These are phyloP conservation scores for Nasonia giraulti DNA, from an alignment of 1,140 invertebrate genomes.

Conservation along the genomic window DNA sequence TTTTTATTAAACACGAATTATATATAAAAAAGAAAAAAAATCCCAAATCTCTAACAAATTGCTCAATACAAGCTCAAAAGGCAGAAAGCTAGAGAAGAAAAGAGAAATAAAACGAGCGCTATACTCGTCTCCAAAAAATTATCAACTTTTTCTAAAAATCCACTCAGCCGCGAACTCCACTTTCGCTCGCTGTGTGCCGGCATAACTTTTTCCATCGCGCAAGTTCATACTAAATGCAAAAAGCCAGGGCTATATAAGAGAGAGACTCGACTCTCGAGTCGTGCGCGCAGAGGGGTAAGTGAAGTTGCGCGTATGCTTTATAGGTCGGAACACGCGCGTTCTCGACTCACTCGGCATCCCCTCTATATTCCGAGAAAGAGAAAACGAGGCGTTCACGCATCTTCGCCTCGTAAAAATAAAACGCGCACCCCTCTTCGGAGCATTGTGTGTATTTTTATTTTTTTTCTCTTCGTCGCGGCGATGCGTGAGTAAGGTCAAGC, in stretches of 20 bases:
- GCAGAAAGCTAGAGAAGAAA: neutral
- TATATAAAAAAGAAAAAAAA: too few relatives aligned
- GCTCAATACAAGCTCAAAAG: neutral
- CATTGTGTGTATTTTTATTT: neutral
- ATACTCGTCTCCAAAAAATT: neutral
- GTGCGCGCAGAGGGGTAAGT: neutral
- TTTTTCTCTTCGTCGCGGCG: neutral
- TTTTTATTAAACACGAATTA: too few relatives aligned
- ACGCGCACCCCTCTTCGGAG: neutral
- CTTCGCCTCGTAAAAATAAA: constrained; percentile 21
- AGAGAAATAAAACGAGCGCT: neutral
- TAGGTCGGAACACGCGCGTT: neutral
- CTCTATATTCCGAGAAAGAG: neutral
- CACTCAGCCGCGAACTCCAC: neutral
- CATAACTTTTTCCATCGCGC: neutral
- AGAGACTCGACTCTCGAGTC: neutral
- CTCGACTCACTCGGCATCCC: too few relatives aligned
- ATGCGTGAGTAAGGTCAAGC: constrained; percentile 1
- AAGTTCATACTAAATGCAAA: neutral
- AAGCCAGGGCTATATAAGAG: neutral
- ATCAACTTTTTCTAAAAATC: neutral
- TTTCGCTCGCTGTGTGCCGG: too few relatives aligned
- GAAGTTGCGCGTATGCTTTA: constrained; percentile 12
- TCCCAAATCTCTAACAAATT: too few relatives aligned
- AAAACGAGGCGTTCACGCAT: neutral